Evolutionary conservation across 2,888 invertebrate species (phyloP).

Genomic region (Helleia helle): DNA sequence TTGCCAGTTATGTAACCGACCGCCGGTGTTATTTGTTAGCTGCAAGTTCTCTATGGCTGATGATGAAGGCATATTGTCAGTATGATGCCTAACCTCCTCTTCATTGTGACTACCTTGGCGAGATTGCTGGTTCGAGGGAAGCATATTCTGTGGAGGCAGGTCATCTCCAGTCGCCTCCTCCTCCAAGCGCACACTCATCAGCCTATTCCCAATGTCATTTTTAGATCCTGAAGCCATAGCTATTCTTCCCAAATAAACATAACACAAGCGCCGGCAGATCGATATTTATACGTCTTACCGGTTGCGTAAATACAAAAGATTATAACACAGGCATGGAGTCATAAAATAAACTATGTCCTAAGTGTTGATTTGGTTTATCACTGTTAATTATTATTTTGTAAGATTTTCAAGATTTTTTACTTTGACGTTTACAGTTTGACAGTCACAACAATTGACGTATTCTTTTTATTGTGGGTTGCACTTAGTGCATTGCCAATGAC

Average conservation of each 20-base stretch:
- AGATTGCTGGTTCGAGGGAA: constrained; percentile 61
- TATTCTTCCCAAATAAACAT: constrained; percentile 5
- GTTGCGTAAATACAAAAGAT: neutral
- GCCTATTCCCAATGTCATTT: constrained; percentile 56
- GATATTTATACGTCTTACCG: neutral
- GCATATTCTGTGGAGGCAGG: constrained; percentile 66
- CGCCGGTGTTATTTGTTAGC: constrained; percentile 56
- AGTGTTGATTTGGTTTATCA: neutral
- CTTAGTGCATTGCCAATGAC: too few species aligned
- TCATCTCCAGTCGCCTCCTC: constrained; percentile 48
- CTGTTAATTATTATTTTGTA: neutral
- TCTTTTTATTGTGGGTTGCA: neutral
- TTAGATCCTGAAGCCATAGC: constrained; percentile 60
- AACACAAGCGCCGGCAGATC: constrained; percentile 13
- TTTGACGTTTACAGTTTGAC: constrained; percentile 3
- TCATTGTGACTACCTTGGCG: constrained; percentile 42
- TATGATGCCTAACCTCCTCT: constrained; percentile 42
- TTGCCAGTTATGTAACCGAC: constrained; percentile 78
- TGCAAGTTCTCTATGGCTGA: constrained; percentile 52
- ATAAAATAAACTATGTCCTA: neutral
- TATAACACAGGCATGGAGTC: neutral
- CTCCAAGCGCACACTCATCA: constrained; percentile 49
- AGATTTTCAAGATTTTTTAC: neutral
- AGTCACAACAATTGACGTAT: neutral
- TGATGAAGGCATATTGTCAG: constrained; percentile 41